Evolutionary conservation across 2,888 invertebrate species (phyloP).

Genomic region (Chelonus formosanus): DNA sequence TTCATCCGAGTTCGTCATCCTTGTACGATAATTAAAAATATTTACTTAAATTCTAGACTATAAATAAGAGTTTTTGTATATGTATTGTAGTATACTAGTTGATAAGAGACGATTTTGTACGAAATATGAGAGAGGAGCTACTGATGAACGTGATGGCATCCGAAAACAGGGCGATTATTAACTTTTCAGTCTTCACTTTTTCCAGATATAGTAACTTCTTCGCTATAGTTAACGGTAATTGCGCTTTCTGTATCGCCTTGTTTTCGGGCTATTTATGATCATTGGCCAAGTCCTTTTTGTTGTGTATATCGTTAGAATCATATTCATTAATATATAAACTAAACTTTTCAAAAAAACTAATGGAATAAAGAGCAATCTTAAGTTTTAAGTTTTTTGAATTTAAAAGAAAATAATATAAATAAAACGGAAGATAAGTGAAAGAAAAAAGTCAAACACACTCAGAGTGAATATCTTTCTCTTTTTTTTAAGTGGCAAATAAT

Average conservation of each 20-base stretch:
- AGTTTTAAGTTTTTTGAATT: conserved; percentile 33
- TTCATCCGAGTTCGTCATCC: conserved; percentile 19
- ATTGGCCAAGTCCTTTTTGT: conserved; percentile 42
- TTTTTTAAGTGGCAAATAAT: too few species aligned
- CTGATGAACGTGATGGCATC: conserved; percentile 47
- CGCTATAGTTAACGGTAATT: background rate
- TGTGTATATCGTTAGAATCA: conserved; percentile 58
- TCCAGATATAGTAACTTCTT: background rate
- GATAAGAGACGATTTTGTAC: conserved; percentile 50
- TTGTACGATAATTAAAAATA: conserved; percentile 40
- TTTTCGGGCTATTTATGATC: conserved; percentile 58
- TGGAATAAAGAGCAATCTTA: conserved; percentile 38
- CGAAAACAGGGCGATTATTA: background rate
- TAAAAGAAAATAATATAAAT: conserved; percentile 14
- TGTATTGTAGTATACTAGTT: conserved; percentile 60
- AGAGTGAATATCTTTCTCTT: too few species aligned
- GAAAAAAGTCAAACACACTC: too few species aligned
- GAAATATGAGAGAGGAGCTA: conserved; percentile 34
- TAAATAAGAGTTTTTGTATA: conserved; percentile 57
- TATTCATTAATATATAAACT: conserved; percentile 58
- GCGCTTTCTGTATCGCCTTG: conserved; percentile 56
- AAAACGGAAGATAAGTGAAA: too few species aligned
- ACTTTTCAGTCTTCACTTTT: too few species aligned
- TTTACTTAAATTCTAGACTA: too few species aligned
- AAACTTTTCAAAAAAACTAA: conserved; percentile 44